phyloP scores from a whole-genome alignment of 2,888 invertebrate genomes.

The Rhogogaster chlorosoma region DNA sequence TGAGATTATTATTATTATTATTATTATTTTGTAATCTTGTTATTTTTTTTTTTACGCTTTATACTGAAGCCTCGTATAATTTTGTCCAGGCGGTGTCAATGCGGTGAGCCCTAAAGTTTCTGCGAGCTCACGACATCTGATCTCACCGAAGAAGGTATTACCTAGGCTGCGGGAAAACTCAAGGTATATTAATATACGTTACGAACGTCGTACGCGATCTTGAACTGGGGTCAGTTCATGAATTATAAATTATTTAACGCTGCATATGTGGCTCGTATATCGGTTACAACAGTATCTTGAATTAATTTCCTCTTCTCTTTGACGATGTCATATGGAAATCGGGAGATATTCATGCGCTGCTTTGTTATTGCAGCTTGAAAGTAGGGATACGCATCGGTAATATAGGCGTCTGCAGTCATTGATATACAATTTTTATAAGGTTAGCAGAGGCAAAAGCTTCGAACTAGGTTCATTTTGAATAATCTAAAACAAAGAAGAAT shows the following conservation, averaged over 20 bases:
- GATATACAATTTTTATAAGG: not conserved
- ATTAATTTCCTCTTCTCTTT: not conserved
- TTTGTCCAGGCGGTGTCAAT: slow-evolving; percentile 13
- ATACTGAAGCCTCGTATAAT: not conserved
- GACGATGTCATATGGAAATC: not conserved
- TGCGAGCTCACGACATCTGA: slow-evolving; percentile 9
- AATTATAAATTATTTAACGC: not conserved
- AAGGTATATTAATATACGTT: not conserved
- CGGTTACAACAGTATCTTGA: not conserved
- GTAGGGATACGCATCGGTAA: not conserved
- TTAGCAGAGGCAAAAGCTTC: not conserved
- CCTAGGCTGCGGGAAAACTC: not conserved
- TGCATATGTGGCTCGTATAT: not conserved
- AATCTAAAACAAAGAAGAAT: not conserved
- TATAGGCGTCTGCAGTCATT: not conserved
- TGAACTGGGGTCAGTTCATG: not conserved
- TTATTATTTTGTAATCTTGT: not conserved
- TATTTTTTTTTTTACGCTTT: not conserved
- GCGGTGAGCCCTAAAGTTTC: slow-evolving; percentile 3
- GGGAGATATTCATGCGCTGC: not conserved
- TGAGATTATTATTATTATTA: not conserved
- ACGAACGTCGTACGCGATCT: not conserved
- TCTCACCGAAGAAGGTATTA: slow-evolving; percentile 31
- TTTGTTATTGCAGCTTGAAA: not conserved
- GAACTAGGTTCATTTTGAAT: not conserved